A percentile compares a stretch with the other conserved stretches of the same genome.
Conservation (phyloP, 2,888 invertebrate species). For the Eudemis profundana region DNA sequence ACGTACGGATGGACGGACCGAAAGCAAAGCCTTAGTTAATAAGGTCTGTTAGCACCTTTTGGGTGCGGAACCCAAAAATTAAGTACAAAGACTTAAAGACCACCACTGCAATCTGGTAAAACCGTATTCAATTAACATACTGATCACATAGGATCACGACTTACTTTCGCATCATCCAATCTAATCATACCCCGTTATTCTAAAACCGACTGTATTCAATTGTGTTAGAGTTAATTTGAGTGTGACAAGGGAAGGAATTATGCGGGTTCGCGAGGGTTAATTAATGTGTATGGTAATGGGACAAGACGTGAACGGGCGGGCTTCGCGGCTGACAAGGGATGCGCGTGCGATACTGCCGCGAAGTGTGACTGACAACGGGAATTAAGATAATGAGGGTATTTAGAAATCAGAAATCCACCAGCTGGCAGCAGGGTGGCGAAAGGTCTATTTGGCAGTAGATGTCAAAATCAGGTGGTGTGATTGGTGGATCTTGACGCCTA, state of each 20-base stretch:
- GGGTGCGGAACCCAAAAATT: neutral
- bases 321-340: neutral
- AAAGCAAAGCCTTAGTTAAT: too few relatives aligned
- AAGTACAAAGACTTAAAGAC: neutral
- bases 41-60: too few relatives aligned
- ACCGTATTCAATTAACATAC: constrained; percentile 26
- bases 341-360: neutral
- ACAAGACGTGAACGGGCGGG: constrained; percentile 12
- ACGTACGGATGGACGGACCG: too few relatives aligned
- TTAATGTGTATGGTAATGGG: constrained; percentile 31
- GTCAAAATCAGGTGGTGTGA: too few relatives aligned
- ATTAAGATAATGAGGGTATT: too few relatives aligned
- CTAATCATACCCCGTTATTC: too few relatives aligned
- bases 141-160: constrained; percentile 5
- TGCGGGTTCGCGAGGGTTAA: neutral
- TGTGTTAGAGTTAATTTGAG: constrained; percentile 1
- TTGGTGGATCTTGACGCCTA: too few relatives aligned
- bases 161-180: neutral
- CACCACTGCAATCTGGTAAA: neutral
- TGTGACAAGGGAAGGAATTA: too few relatives aligned
- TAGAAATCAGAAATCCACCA: too few relatives aligned
- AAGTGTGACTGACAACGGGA: neutral
- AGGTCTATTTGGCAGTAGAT: too few relatives aligned
- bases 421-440: too few relatives aligned
- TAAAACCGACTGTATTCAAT: too few relatives aligned